Evolutionary conservation across 2,797 vertebrate species (phyloP), one percentile per base, ranked within the genome.

Genomic region (Hemitrygon akajei): DNA sequence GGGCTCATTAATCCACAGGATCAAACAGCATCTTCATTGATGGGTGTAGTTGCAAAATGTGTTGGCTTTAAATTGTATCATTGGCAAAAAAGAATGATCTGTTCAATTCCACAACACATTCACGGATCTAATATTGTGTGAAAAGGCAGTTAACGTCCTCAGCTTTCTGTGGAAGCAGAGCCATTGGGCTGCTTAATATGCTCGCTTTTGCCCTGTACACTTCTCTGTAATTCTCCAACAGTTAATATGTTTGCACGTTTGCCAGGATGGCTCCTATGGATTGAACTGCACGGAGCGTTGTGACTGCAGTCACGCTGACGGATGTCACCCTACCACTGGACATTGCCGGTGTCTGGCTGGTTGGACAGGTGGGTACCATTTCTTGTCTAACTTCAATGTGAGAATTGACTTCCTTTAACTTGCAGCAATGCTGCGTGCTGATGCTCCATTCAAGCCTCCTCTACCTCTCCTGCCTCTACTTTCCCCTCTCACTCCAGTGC

Each of bases 291-390:
- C 95, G 0, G 98, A 99, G 94, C 98, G 97, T 91, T 99, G 99
- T 94, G 98, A 99, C 96, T 99, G 99, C 95, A 99, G 98, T 95
- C 98, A 99, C 1, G 98, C 98, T 0, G 98, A 99, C 0, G 98
- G 98, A n/a, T 99, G 99, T 94, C 97, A 99, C 93, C 97, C 98
- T 76, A 95, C 97, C 58, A 98, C 98, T 0, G 99, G 99, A 56
- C 96, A 98, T 95, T 99, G 99, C 94, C 98, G 97, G 95, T 99
- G 99, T 94, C 97, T 99, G 16, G 97, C 98, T 0, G 98, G 98
- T 94, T 99, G 99, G 98, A 99, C 98, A 94, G 99, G 99, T 99
- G 73, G 94, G 1, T 93, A 71, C 60, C 6, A 76, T 27, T 56
- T 75, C 16, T 37, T 60, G 11, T 69, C n/a, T n/a, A 37, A 37